A percentile compares a stretch with the other conserved stretches of the same genome.
These are phyloP conservation scores for Sebastiscus albofasciatus DNA, from an alignment of 2,797 vertebrate species.

Conservation along the genomic window DNA sequence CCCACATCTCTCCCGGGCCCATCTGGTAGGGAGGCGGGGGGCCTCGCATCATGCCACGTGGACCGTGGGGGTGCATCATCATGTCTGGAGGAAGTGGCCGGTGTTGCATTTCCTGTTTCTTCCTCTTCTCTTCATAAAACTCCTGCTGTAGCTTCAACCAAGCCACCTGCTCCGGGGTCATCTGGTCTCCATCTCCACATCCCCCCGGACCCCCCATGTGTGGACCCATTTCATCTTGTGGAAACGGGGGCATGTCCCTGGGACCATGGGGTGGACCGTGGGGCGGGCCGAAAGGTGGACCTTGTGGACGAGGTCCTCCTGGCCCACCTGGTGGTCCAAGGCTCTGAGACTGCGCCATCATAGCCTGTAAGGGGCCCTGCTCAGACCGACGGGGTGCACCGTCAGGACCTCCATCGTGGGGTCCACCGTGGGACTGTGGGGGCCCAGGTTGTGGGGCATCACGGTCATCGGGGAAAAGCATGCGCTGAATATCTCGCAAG, in stretches of 20 bases:
- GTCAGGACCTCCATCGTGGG: constrained; percentile 85
- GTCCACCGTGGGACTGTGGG: constrained; percentile 73
- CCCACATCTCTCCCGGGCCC: constrained; percentile 95
- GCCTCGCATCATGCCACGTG: constrained; percentile 92
- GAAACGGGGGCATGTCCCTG: constrained; percentile 93
- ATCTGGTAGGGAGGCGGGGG: constrained; percentile 98
- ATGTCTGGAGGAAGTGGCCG: constrained; percentile 95
- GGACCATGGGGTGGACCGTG: constrained; percentile 91
- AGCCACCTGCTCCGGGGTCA: constrained; percentile 98
- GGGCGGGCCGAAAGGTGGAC: constrained; percentile 92
- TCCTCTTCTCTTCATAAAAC: constrained; percentile 97
- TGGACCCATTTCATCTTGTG: constrained; percentile 95
- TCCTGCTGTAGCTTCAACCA: constrained; percentile 99
- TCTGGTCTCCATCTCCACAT: constrained; percentile 93
- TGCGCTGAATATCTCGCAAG: constrained; percentile 96
- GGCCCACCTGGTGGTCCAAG: constrained; percentile 91
- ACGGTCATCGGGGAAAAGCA: constrained; percentile 98
- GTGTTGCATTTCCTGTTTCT: constrained; percentile 98
- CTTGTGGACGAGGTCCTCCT: constrained; percentile 91
- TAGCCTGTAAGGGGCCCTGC: constrained; percentile 95
- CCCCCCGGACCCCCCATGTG: constrained; percentile 88
- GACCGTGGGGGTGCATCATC: constrained; percentile 97
- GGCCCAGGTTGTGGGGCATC: constrained; percentile 80
- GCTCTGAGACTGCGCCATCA: constrained; percentile 99
- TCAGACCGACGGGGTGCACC: constrained; percentile 83